Conservation (phyloP, 2,797 vertebrate species). For the Crypturellus tataupa region DNA sequence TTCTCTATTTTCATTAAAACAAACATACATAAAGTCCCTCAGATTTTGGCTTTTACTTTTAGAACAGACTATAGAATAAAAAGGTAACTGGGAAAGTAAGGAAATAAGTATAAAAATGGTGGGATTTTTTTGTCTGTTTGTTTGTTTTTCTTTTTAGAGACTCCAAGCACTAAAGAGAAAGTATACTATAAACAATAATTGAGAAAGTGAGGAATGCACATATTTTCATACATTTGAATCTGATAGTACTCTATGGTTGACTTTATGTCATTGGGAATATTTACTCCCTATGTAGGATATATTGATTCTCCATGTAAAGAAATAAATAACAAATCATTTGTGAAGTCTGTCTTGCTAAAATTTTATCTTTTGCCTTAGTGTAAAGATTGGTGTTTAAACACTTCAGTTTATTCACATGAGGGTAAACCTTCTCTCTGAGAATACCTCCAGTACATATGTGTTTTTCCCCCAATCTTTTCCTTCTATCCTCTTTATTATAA, state of each 20-base stretch:
- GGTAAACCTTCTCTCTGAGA: neutral
- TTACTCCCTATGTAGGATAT: neutral
- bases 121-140: too few species aligned
- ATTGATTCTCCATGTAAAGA: neutral
- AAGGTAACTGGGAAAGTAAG: neutral
- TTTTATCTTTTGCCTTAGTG: fast-evolving
- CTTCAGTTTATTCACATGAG: neutral
- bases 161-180: neutral
- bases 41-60: neutral
- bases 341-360: neutral
- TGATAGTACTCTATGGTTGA: neutral
- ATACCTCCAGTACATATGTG: neutral
- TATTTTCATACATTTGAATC: neutral
- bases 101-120: neutral
- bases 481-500: neutral
- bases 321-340: neutral
- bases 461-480: neutral
- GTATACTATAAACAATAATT: neutral
- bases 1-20: neutral
- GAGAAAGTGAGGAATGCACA: neutral
- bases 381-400: neutral
- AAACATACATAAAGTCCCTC: neutral
- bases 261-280: neutral
- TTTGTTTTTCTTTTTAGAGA: neutral
- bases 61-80: neutral